phyloP scores from a whole-genome alignment of 2,797 vertebrate genomes.

The Labeo calbasu region DNA sequence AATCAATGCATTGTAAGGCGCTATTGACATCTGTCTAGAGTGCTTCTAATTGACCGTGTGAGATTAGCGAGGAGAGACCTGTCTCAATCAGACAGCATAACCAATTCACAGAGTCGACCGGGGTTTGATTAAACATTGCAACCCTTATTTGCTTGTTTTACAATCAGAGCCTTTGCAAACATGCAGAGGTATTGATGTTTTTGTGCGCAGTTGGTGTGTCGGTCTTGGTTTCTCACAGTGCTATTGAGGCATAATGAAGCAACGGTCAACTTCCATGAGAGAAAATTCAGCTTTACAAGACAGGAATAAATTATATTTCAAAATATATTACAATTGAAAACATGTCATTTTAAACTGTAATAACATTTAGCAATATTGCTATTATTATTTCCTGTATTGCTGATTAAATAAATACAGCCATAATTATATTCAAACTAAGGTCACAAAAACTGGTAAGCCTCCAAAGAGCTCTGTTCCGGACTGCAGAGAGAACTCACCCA shows the following conservation, averaged over 20 bases:
- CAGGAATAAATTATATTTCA: background rate
- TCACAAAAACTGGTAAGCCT: background rate
- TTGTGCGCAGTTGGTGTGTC: background rate
- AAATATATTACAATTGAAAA: background rate
- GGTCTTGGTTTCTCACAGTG: background rate
- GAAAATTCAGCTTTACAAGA: background rate
- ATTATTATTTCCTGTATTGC: background rate
- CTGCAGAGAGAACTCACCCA: slow-evolving; percentile 16
- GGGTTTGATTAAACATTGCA: slow-evolving; percentile 23
- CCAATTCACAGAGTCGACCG: background rate
- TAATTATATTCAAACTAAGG: background rate
- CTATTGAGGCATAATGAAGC: background rate
- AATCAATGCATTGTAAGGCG: slow-evolving; percentile 34
- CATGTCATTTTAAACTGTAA: background rate
- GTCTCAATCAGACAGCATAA: slow-evolving; percentile 15
- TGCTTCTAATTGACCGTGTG: slow-evolving; percentile 40
- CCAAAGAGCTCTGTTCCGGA: background rate
- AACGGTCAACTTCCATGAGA: background rate
- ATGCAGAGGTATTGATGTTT: slow-evolving; percentile 28
- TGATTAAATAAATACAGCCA: background rate
- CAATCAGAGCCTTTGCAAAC: background rate
- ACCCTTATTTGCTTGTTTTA: slow-evolving; percentile 31
- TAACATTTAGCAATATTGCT: background rate
- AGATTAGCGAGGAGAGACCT: background rate
- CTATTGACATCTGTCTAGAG: slow-evolving; percentile 17